Conservation (phyloP, 1,140 invertebrate species). For the Temnothorax nylanderi region DNA sequence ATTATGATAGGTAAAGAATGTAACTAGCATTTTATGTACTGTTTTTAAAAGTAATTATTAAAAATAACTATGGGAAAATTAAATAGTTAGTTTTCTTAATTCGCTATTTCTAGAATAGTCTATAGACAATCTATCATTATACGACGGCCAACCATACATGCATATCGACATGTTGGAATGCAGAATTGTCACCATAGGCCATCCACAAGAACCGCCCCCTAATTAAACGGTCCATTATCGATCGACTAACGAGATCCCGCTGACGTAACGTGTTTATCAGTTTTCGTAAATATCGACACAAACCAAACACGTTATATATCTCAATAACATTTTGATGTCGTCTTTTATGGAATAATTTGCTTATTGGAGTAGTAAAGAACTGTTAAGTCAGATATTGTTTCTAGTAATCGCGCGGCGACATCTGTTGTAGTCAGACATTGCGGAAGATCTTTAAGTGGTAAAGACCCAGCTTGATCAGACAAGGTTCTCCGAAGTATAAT, state of each 20-base stretch:
- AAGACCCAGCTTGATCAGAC: background rate
- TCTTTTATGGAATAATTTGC: background rate
- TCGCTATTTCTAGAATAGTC: no score
- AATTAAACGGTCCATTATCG: conserved; percentile 73
- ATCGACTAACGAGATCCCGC: conserved; percentile 40
- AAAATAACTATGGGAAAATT: no score
- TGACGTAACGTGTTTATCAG: conserved; percentile 55
- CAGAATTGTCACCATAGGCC: conserved; percentile 63
- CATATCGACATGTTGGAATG: conserved; percentile 65
- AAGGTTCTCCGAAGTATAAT: background rate
- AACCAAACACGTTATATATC: background rate
- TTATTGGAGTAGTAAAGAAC: background rate
- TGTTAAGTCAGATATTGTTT: background rate
- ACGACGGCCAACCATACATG: conserved; percentile 26
- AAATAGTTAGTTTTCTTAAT: background rate
- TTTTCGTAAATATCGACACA: background rate
- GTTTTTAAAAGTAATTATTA: background rate
- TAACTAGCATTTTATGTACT: background rate
- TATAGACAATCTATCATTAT: background rate
- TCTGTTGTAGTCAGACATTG: background rate
- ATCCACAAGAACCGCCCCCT: conserved; percentile 69
- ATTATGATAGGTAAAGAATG: background rate
- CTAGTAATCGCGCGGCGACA: background rate
- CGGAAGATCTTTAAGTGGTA: conserved; percentile 6
- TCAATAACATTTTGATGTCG: background rate